Evolutionary conservation across 1,140 invertebrate genomes (phyloP).

Genomic region (Chironomus striatipennis): DNA sequence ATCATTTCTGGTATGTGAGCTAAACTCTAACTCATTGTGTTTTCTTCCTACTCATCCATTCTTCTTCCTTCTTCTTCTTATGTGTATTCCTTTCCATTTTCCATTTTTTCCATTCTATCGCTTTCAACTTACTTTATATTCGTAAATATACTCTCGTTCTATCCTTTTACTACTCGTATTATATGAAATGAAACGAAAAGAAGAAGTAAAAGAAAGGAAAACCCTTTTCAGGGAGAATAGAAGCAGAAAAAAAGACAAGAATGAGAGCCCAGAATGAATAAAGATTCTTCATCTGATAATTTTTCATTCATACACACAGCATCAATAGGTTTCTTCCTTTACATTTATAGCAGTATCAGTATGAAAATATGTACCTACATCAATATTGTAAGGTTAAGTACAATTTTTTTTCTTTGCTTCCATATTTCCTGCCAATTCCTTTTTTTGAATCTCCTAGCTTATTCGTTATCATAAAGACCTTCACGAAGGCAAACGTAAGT

Average conservation of each 20-base stretch:
- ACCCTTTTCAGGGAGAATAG: background rate
- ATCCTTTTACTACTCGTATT: background rate
- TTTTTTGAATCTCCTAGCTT: background rate
- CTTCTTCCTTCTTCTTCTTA: too few relatives aligned
- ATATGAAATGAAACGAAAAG: background rate
- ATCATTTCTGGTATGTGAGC: background rate
- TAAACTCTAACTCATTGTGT: background rate
- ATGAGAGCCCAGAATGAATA: too few relatives aligned
- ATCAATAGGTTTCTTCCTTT: background rate
- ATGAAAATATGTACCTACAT: background rate
- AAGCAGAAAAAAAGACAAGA: background rate
- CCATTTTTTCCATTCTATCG: background rate
- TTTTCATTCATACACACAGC: background rate
- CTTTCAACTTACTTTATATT: conserved; percentile 2
- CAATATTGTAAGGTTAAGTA: conserved; percentile 6
- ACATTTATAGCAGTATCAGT: background rate
- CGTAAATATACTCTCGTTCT: too few relatives aligned
- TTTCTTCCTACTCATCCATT: background rate
- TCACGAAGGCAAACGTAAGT: background rate
- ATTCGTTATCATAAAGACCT: background rate
- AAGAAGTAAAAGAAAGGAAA: background rate
- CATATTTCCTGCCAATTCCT: background rate
- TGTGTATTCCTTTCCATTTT: too few relatives aligned
- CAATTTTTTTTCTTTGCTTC: background rate
- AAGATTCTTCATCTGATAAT: conserved; percentile 7